Conservation (phyloP, 2,888 invertebrate species). For the Lasioglossum morio region DNA sequence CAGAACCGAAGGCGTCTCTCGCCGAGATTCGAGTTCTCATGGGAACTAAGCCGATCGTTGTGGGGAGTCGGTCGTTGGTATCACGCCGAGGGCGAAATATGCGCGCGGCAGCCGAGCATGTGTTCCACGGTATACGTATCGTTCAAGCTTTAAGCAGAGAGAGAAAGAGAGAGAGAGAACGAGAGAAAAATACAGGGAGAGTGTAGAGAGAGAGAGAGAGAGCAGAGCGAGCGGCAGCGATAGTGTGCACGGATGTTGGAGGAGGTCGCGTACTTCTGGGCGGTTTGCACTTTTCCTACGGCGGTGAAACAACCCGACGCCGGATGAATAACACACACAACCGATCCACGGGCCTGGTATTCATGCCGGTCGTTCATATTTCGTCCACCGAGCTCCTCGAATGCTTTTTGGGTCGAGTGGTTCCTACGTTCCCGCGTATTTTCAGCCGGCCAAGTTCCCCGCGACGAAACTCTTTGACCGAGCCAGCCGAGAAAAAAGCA, state of each 20-base stretch:
- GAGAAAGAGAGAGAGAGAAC: background rate
- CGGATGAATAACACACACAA: conserved; percentile 56
- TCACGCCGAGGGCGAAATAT: conserved; percentile 40
- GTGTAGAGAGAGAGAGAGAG: background rate
- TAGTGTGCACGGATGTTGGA: conserved; percentile 53
- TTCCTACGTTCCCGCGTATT: conserved; percentile 59
- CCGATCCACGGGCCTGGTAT: conserved; percentile 48
- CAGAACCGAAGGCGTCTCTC: conserved; percentile 44
- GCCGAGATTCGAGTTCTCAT: conserved; percentile 39
- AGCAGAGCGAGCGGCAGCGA: conserved; percentile 45
- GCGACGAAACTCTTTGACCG: conserved; percentile 56
- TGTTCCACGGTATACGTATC: conserved; percentile 60
- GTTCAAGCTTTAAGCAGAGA: conserved; percentile 59
- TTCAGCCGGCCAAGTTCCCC: conserved; percentile 58
- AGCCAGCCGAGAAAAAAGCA: conserved; percentile 33
- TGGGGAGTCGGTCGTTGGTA: conserved; percentile 21
- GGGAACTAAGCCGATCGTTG: conserved; percentile 48
- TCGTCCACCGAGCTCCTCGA: conserved; percentile 59
- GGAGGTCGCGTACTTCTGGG: conserved; percentile 51
- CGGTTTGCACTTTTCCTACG: conserved; percentile 35
- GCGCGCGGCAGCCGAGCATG: conserved; percentile 34
- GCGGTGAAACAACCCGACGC: conserved; percentile 51
- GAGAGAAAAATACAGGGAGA: background rate
- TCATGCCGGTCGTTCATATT: conserved; percentile 58
- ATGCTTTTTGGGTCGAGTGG: conserved; percentile 73